Base-by-base conservation (phyloP, 2,888 invertebrate species). In the Opisthograptis luteolata region DNA sequence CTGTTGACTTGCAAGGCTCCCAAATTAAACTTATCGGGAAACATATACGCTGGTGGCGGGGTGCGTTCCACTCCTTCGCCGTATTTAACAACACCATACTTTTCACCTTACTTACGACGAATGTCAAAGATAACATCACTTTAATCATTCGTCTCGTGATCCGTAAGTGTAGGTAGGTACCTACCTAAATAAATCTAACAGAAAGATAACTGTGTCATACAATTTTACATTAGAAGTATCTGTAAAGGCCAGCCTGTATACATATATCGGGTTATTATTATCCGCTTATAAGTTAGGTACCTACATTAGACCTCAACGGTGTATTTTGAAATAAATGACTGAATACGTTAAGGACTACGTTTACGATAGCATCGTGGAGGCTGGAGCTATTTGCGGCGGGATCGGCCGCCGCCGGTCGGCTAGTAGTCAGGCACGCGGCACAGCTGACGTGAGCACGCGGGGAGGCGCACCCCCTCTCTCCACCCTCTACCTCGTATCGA, bases 381-480 rank as follows among this genome's bases (percentile, higher is more conserved):
- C 44, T 47, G 56, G 49, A 64, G 62, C 50, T 70, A 68, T 71
- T 69, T 67, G 64, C 55, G 70, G 62, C 62, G 62, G 49, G 39
- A 17, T 19, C 37, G 39, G 42, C 24, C 30, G 24, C 62, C 62
- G 55, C 56, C 60, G 58, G 61, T n/a, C n/a, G 67, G 60, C 70
- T 68, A 69, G 70, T 70, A 64, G 66, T 67, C 69, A 68, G 64
- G 69, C 40, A 25, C 41, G 43, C 34, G 43, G 32, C 36, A 36
- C 55, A 76, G 77, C 75, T 77, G 76, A 70, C 74, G 70, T 65
- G 68, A 69, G 70, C 55, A 20, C 20, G 10, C 13, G 70, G 62
- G 58, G 48, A 35, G 46, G 49, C 42, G 51, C 54, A 58, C 58
- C 59, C 61, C 55, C 60, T 49, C 59, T 56, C 62, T 58, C 51